Conservation (phyloP, 2,113 vertebrate genomes). For the Oostethus manadensis region DNA sequence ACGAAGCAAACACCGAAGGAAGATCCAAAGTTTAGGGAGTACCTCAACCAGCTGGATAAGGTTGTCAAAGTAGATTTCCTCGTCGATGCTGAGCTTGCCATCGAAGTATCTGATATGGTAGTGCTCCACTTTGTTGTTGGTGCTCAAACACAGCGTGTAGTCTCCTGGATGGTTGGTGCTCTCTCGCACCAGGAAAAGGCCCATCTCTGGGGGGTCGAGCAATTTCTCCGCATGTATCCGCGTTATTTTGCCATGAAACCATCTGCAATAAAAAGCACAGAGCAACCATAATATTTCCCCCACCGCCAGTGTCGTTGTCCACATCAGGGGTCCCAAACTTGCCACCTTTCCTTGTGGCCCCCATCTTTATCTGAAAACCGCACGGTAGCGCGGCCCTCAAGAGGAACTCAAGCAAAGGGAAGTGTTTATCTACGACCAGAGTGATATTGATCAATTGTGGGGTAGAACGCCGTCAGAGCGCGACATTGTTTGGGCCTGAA, state of each 20-base stretch:
- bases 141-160: conserved; percentile 97
- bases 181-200: conserved; percentile 91
- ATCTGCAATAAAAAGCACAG: conserved; percentile 63
- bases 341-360: too few relatives aligned
- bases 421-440: too few relatives aligned
- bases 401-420: too few relatives aligned
- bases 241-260: conserved; percentile 98
- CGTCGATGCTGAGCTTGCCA: conserved; percentile 92
- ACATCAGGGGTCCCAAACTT: too few relatives aligned
- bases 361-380: too few relatives aligned
- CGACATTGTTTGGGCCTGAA: too few relatives aligned
- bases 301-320: too few relatives aligned
- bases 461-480: too few relatives aligned
- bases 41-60: conserved; percentile 99
- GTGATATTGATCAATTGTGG: too few relatives aligned
- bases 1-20: too few relatives aligned
- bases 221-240: conserved; percentile 87
- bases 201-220: conserved; percentile 83
- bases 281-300: not conserved
- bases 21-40: conserved; percentile 12
- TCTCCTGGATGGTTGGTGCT: conserved; percentile 97
- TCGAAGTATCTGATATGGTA: conserved; percentile 92
- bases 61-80: conserved; percentile 91
- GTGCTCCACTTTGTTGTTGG: conserved; percentile 94
- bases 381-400: too few relatives aligned